Base-by-base conservation (phyloP, 2,113 vertebrate species). In the Laterallus jamaicensis region DNA sequence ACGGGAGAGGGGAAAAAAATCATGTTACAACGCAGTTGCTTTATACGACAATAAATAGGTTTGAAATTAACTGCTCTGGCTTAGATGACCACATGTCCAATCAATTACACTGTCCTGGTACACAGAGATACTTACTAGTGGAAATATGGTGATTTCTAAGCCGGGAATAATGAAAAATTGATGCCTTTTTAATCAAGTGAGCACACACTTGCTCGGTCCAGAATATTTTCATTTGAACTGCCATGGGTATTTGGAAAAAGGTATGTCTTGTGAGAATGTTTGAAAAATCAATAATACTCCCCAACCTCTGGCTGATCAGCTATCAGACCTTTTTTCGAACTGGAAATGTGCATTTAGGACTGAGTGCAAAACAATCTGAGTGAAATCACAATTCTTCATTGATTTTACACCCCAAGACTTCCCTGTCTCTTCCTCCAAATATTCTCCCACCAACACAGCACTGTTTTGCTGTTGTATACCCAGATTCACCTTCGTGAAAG, bases 31-130 rank as follows among this genome's bases (percentile, higher is more conserved):
- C 44, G 49, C 40, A 73, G 69, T 87, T 77, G 50, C 54, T 95
- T 93, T 91, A 56, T 63, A 94, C 80, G n/a, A 78, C 93, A 80
- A 87, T 92, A 91, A 96, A 93, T 78, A 85, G 56, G 15, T 93
- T 96, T 76, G 88, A 94, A 97, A 97, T 92, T 21, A 95, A 70
- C 47, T 87, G 35, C 71, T 54, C 42, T 91, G 64, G 39, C 64
- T 84, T 82, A 77, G 29, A 93, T 76, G 78, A 97, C 81, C 73
- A 92, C 3, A 7, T 85, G 62, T 60, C 55, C 21, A 82, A 94
- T 93, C 77, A 92, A 70, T 97, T 94, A 84, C 63, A 32, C 59
- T 87, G 11, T 67, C 67, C 74, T 87, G 55, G 32, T 67, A 47
- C 44, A 85, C 15, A 82, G 64, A 92, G 85, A 89, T 94, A 88